Percentiles rank a stretch among this genome's conserved stretches.
Conservation (phyloP, 1,140 invertebrate genomes). For the Drosophila rufa region DNA sequence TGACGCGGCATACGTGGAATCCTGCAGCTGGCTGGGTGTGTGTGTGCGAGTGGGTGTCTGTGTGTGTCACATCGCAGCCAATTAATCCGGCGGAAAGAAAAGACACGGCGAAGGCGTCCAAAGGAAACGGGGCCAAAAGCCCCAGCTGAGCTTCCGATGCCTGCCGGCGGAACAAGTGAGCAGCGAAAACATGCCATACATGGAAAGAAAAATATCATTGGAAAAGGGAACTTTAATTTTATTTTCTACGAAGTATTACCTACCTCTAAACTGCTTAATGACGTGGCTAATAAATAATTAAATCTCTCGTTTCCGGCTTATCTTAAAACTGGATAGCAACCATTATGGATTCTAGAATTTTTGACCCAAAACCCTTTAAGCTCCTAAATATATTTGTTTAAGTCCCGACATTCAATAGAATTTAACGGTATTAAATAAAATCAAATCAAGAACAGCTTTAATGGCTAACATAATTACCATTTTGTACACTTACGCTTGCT, state of each 20-base stretch:
- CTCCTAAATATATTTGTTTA: too few species aligned
- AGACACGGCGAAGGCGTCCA: slow-evolving; percentile 35
- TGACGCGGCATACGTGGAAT: slow-evolving; percentile 14
- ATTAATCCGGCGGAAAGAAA: slow-evolving; percentile 69
- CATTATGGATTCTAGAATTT: too few species aligned
- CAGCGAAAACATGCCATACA: slow-evolving; percentile 14
- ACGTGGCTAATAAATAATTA: too few species aligned
- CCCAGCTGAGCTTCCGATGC: slow-evolving; percentile 34
- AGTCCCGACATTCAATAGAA: too few species aligned
- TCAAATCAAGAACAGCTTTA: neutral
- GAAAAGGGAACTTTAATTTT: neutral
- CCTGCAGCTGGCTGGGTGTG: neutral
- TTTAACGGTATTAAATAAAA: neutral
- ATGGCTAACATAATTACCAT: neutral
- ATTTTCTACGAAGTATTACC: too few species aligned
- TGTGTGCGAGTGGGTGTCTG: slow-evolving; percentile 2
- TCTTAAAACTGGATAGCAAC: too few species aligned
- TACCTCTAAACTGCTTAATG: too few species aligned
- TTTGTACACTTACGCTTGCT: neutral
- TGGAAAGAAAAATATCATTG: neutral
- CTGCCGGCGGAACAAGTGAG: slow-evolving; percentile 11
- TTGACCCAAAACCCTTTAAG: too few species aligned
- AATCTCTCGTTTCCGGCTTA: too few species aligned
- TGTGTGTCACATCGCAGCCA: slow-evolving; percentile 66
- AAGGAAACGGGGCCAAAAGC: slow-evolving; percentile 44